Base-by-base conservation (phyloP, 2,888 invertebrate genomes). In the Trichacis sp. region DNA sequence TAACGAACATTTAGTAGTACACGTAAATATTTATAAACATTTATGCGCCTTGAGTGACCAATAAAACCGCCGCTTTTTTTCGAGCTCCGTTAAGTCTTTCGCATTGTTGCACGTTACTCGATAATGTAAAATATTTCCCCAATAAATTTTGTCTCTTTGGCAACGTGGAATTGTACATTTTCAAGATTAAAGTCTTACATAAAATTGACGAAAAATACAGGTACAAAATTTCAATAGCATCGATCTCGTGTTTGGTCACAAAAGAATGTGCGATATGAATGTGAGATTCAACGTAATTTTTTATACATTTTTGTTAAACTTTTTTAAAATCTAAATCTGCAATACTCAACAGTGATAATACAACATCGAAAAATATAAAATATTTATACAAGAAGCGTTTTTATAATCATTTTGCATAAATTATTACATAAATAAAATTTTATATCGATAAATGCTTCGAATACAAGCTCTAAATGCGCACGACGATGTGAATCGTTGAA, bases 401-500 rank as follows among this genome's bases (percentile, higher is more conserved):
- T 14, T 40, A 12, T 14, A 40, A 40, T 24, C 24, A 3, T 24
- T 8, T 24, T 24, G 8, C 8, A 5, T 24, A 8, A 5, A 8
- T 5, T 24, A 24, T 24, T 24, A 24, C 8, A 24, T n/a, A 24
- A 40, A 40, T 8, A 40, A 12, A n/a, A 40, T 40, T 49, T 30
- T n/a, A 42, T 38, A 33, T 15, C 8, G 15, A 15, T 40, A 40
- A 40, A 40, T 40, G 40, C 40, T 40, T 40, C 15, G 30, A 54
- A 54, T 54, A 47, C 15, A 17, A 24, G 36, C 38, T 12, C 40
- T 40, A 20, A 47, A 47, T 47, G 36, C 18, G 17, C 38, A 17
- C 11, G 15, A 46, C 36, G 30, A 2, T 30, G 30, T 46, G 45
- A 33, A 54, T 53, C 36, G 51, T 47, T 24, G 33, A 66, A 59